Evolutionary conservation across 2,888 invertebrate genomes (phyloP).

Genomic region (Colostygia pectinataria): DNA sequence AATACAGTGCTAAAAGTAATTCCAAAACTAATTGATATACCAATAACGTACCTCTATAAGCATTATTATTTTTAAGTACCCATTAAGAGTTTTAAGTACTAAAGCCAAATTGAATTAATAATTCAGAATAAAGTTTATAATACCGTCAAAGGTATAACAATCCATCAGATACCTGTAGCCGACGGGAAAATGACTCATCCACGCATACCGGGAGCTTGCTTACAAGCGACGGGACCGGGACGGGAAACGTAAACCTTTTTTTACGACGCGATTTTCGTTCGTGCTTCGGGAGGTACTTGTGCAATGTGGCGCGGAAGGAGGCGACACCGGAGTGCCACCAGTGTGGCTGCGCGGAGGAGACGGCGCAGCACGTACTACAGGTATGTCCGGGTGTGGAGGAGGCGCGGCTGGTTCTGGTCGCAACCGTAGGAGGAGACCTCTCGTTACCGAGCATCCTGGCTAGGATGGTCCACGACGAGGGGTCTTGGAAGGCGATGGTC

Average conservation of each 20-base stretch:
- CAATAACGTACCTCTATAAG: neutral
- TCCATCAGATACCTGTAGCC: slow-evolving; percentile 13
- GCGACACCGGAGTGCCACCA: too few species aligned
- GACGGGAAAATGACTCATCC: slow-evolving; percentile 20
- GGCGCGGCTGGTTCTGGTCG: too few species aligned
- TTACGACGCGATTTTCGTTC: too few species aligned
- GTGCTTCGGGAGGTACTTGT: too few species aligned
- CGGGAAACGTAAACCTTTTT: neutral
- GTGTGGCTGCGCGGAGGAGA: too few species aligned
- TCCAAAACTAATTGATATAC: neutral
- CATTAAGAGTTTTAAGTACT: slow-evolving; percentile 17
- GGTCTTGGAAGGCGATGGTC: too few species aligned
- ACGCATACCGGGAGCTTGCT: slow-evolving; percentile 4
- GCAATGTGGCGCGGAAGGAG: too few species aligned
- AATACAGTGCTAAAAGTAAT: neutral
- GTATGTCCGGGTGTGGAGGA: too few species aligned
- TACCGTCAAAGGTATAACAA: slow-evolving; percentile 17
- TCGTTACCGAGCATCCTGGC: too few species aligned
- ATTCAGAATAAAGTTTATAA: slow-evolving; percentile 10
- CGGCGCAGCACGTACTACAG: too few species aligned
- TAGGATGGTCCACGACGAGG: too few species aligned
- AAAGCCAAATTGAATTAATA: slow-evolving; percentile 19
- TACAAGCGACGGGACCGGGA: neutral
- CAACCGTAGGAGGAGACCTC: too few species aligned
- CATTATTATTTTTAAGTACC: slow-evolving; percentile 9